These are phyloP conservation scores for Muscicapa comitata DNA, from an alignment of 2,797 vertebrate species.

Conservation along the genomic window DNA sequence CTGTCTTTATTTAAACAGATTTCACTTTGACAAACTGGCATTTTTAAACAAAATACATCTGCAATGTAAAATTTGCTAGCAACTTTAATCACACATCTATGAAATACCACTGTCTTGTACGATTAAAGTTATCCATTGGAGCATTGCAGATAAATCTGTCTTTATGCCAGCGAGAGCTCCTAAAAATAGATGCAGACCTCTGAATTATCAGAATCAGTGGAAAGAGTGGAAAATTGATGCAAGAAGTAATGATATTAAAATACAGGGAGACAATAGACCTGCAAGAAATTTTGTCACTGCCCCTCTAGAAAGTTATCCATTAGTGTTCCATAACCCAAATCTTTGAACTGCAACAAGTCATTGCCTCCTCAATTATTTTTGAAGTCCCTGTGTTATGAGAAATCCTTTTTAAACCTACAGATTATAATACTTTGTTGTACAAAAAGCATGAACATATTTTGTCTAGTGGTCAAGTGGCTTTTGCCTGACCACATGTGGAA, in stretches of 20 bases:
- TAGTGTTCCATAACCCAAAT: background rate
- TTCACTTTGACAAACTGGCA: background rate
- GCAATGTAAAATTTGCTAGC: background rate
- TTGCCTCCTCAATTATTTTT: background rate
- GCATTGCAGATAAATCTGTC: background rate
- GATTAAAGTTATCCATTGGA: background rate
- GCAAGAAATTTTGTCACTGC: background rate
- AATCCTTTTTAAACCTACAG: background rate
- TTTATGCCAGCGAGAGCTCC: background rate
- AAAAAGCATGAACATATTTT: accelerated
- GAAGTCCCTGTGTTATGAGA: background rate
- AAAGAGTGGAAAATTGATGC: background rate
- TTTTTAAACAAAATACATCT: background rate
- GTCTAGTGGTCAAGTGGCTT: background rate
- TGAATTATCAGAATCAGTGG: background rate
- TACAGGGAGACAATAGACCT: background rate
- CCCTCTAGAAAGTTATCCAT: background rate
- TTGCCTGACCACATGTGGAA: background rate
- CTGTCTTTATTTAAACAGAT: background rate
- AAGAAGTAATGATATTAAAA: background rate
- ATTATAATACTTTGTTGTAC: background rate
- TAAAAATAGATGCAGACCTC: background rate
- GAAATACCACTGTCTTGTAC: background rate
- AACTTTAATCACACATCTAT: background rate
- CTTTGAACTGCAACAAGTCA: background rate